phyloP scores from a whole-genome alignment of 2,888 invertebrate genomes.

The Caenorhabditis japonica region DNA sequence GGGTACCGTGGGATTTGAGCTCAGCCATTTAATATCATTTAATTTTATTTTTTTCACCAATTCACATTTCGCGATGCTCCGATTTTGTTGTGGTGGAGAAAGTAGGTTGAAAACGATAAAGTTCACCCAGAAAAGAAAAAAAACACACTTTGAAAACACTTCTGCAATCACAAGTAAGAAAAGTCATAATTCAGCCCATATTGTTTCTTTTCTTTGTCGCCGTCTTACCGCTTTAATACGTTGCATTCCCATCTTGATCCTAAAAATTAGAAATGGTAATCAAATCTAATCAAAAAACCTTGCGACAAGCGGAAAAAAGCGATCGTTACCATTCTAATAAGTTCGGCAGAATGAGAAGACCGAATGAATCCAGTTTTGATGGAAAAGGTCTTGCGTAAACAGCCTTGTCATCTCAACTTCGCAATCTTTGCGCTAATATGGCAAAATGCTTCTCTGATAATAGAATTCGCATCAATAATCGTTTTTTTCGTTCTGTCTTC shows the following conservation, averaged over 20 bases:
- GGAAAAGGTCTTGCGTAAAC: conserved; percentile 52
- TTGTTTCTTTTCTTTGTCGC: too few species aligned
- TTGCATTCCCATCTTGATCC: conserved; percentile 7
- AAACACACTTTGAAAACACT: too few species aligned
- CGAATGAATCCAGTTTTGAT: conserved; percentile 49
- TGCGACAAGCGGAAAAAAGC: conserved; percentile 12
- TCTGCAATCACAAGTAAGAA: too few species aligned
- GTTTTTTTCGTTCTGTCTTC: conserved; percentile 49
- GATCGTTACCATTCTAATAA: conserved; percentile 49
- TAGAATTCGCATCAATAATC: conserved; percentile 49
- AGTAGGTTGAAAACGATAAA: too few species aligned
- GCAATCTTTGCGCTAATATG: conserved; percentile 51
- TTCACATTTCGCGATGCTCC: too few species aligned
- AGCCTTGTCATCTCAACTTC: conserved; percentile 49
- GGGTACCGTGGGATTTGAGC: too few species aligned
- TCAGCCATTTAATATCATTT: too few species aligned
- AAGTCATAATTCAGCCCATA: too few species aligned
- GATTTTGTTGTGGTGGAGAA: too few species aligned
- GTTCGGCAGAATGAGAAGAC: conserved; percentile 20
- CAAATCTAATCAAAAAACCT: background rate
- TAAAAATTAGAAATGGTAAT: conserved; percentile 42
- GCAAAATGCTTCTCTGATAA: conserved; percentile 52
- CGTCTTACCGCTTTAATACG: too few species aligned
- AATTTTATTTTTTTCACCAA: too few species aligned
- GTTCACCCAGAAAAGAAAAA: too few species aligned